Percentiles rank a stretch among this genome's conserved stretches.
Conservation (phyloP, 2,797 vertebrate species). For the Characodon lateralis region DNA sequence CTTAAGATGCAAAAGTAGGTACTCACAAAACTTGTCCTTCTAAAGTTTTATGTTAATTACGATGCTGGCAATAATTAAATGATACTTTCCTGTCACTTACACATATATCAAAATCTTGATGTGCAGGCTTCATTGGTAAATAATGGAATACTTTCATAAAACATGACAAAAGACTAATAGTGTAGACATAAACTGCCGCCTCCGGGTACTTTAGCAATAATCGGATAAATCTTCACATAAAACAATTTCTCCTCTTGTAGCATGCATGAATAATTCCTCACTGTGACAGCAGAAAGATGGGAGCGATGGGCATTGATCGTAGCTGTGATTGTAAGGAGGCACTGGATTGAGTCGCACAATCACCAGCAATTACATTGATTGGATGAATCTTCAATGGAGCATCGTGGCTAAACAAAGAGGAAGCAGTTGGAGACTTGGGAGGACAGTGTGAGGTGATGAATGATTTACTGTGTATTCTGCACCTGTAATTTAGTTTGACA, state of each 20-base stretch:
- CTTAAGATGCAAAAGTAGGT: neutral
- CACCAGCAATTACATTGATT: constrained; percentile 80
- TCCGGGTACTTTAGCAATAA: constrained; percentile 43
- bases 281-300: constrained; percentile 43
- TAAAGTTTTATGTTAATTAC: neutral
- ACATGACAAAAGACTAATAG: neutral
- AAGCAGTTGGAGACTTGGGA: constrained; percentile 65
- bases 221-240: constrained; percentile 44
- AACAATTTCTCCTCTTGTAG: constrained; percentile 40
- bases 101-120: constrained; percentile 26
- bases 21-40: neutral
- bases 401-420: constrained; percentile 67
- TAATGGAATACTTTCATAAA: constrained; percentile 20
- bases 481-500: constrained; percentile 75
- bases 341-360: constrained; percentile 72
- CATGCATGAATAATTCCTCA: constrained; percentile 42
- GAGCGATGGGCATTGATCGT: constrained; percentile 57
- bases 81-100: neutral
- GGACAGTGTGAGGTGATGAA: constrained; percentile 64
- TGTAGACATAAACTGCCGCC: neutral
- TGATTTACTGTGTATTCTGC: constrained; percentile 63
- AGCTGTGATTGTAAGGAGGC: constrained; percentile 60
- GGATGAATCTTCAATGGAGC: constrained; percentile 67
- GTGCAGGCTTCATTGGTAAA: constrained; percentile 23
- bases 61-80: neutral